Percentiles rank a stretch among this genome's conserved stretches.
phyloP scores from a whole-genome alignment of 2,888 invertebrate genomes.

The Limnephilus auricula region DNA sequence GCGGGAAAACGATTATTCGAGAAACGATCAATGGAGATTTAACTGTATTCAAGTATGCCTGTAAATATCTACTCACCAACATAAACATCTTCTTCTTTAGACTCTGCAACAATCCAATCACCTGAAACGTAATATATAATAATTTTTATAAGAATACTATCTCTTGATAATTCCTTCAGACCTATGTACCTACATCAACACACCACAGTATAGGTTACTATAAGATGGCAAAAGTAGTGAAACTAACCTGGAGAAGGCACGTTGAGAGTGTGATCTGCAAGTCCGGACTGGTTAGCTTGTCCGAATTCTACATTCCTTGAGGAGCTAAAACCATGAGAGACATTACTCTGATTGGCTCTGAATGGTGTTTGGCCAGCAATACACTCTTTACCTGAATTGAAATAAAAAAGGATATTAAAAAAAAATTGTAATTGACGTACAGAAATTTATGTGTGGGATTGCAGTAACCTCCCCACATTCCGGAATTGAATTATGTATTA shows the following conservation, averaged over 20 bases:
- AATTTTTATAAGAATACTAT: background rate
- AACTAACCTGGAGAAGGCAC: constrained; percentile 59
- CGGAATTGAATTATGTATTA: background rate
- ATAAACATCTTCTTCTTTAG: constrained; percentile 53
- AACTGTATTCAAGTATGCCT: background rate
- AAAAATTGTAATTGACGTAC: background rate
- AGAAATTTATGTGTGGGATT: background rate
- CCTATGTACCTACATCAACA: background rate
- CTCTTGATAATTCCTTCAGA: background rate
- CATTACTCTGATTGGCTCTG: constrained; percentile 5
- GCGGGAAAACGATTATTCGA: too few relatives aligned
- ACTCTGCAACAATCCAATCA: constrained; percentile 63
- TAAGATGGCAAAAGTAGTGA: background rate
- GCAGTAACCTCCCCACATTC: background rate
- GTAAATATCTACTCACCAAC: constrained; percentile 51
- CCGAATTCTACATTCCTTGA: constrained; percentile 47
- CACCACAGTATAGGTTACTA: background rate
- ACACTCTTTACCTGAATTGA: constrained; percentile 63
- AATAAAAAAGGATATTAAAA: background rate
- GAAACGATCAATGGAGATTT: too few relatives aligned
- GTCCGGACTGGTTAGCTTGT: constrained; percentile 38
- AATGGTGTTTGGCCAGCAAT: constrained; percentile 58
- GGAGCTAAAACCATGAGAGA: constrained; percentile 16
- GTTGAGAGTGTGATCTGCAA: constrained; percentile 55
- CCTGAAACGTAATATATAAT: constrained; percentile 52